Percentiles rank a stretch among this genome's conserved stretches.
These are phyloP conservation scores for Clarias macrocephalus DNA, from an alignment of 2,113 vertebrate genomes.

Conservation along the genomic window DNA sequence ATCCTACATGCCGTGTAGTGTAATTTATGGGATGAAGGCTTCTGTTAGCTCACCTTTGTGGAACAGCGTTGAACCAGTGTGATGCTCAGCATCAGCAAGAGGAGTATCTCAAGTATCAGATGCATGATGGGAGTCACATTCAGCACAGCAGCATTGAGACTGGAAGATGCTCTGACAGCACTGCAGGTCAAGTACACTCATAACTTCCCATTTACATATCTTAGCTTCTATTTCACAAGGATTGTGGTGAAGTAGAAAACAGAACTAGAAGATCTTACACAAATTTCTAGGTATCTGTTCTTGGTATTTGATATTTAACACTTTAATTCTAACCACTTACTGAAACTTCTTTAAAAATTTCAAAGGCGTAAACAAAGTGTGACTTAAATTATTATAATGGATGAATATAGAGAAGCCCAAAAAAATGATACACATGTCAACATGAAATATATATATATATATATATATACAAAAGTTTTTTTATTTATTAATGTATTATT, in stretches of 20 bases:
- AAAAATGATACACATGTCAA: no score
- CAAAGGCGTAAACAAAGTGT: no score
- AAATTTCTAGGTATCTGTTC: background rate
- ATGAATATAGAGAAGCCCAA: no score
- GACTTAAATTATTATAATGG: no score
- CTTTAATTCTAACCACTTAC: background rate
- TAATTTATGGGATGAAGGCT: background rate
- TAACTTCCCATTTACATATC: background rate
- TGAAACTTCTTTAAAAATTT: no score
- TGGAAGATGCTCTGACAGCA: background rate
- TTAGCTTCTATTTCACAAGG: background rate
- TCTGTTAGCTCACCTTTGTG: constrained; percentile 27
- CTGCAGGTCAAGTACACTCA: constrained; percentile 9
- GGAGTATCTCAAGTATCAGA: background rate
- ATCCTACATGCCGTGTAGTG: background rate
- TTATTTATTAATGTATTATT: no score
- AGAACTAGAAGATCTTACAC: background rate
- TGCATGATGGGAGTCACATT: constrained; percentile 30
- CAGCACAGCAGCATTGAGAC: background rate
- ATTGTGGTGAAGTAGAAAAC: background rate
- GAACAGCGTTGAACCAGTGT: constrained; percentile 22
- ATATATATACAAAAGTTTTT: no score
- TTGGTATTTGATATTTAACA: background rate
- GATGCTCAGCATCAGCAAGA: constrained; percentile 25
- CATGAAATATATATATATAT: no score